A percentile compares a stretch with the other conserved stretches of the same genome.
These are phyloP conservation scores for Meloe dianella DNA, from an alignment of 2,888 invertebrate genomes.

Conservation along the genomic window DNA sequence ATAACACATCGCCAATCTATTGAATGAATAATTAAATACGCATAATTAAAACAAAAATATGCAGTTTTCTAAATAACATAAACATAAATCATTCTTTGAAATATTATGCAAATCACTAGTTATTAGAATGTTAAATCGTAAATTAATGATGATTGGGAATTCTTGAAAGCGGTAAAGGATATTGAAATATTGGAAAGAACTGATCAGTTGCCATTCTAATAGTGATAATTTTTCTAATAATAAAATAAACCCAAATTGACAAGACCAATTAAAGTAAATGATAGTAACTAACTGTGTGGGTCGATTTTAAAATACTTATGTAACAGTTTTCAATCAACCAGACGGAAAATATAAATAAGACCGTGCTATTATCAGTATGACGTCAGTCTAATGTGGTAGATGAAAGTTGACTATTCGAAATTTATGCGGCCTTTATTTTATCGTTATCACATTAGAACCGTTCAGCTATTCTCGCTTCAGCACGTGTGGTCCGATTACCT, in stretches of 20 bases:
- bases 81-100: neutral
- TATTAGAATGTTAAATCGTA: slow-evolving; percentile 7
- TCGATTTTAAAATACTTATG: neutral
- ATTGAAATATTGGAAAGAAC: neutral
- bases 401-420: neutral
- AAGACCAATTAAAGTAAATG: no score
- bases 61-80: neutral
- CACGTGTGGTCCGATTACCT: slow-evolving; percentile 3
- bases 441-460: neutral
- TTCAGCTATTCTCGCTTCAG: neutral
- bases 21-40: neutral
- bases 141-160: neutral
- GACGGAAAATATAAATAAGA: neutral
- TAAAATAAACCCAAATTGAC: no score
- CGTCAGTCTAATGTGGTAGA: neutral
- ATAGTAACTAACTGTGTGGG: neutral
- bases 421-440: neutral
- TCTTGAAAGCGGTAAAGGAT: neutral
- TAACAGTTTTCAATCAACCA: neutral
- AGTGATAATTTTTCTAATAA: no score
- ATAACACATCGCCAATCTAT: neutral
- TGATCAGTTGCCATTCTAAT: no score
- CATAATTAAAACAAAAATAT: neutral
- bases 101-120: neutral
- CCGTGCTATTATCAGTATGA: neutral